phyloP scores from a whole-genome alignment of 2,888 invertebrate genomes.

The Campopleginae sp. region DNA sequence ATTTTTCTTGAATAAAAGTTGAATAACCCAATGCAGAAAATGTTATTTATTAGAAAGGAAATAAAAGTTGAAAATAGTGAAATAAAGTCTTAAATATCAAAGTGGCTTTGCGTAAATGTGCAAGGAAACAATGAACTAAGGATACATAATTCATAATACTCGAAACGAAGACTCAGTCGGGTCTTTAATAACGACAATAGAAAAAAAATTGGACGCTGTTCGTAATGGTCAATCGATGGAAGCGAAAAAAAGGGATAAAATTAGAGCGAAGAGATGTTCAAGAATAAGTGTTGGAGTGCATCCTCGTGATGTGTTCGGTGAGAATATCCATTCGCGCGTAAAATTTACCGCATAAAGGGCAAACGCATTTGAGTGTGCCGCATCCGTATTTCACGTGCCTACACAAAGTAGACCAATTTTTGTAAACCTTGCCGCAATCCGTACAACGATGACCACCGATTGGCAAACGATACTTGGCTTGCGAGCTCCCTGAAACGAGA shows the following conservation, averaged over 20 bases:
- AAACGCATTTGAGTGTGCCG: slow-evolving; percentile 77
- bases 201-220: background rate
- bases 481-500: slow-evolving; percentile 76
- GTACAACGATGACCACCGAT: slow-evolving; percentile 74
- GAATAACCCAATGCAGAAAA: background rate
- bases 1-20: background rate
- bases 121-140: background rate
- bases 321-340: slow-evolving; percentile 79
- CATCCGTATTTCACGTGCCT: slow-evolving; percentile 81
- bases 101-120: background rate
- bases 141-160: background rate
- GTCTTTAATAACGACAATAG: background rate
- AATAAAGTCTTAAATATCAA: background rate
- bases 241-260: background rate
- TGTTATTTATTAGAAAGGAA: background rate
- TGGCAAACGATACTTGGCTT: slow-evolving; percentile 53
- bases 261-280: slow-evolving; percentile 10
- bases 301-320: slow-evolving; percentile 76
- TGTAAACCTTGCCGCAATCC: slow-evolving; percentile 78
- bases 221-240: background rate
- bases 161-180: background rate
- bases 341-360: slow-evolving; percentile 77
- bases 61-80: background rate
- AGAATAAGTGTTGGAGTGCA: slow-evolving; percentile 65
- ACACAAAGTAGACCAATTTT: slow-evolving; percentile 79